These are phyloP conservation scores for Elephantulus edwardii DNA, from an alignment of 2,113 vertebrate species.

Conservation along the genomic window DNA sequence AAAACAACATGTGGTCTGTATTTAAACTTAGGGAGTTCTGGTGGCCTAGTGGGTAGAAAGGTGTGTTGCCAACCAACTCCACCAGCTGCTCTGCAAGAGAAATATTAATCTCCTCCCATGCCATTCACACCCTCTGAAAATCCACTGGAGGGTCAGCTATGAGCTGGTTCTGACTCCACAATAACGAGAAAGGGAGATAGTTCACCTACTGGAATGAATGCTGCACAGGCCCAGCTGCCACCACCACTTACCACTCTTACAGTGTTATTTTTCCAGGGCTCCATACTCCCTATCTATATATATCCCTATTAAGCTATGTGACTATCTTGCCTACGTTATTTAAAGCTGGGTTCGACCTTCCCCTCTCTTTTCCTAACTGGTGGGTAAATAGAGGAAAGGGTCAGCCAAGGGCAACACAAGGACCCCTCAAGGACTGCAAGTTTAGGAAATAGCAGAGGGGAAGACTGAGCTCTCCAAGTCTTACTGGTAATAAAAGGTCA, in stretches of 20 bases:
- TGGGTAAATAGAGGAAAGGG: neutral
- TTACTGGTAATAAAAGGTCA: neutral
- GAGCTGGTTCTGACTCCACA: too few species aligned
- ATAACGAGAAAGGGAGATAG: too few species aligned
- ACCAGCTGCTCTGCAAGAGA: too few species aligned
- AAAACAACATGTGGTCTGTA: too few species aligned
- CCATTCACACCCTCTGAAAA: too few species aligned
- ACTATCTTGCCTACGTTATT: neutral
- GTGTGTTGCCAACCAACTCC: too few species aligned
- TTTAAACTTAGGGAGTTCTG: neutral
- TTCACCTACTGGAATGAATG: neutral
- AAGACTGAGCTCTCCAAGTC: neutral
- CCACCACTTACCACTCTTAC: neutral
- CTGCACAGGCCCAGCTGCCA: rapidly evolving
- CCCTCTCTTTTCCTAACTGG: neutral
- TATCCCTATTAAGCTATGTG: too few species aligned
- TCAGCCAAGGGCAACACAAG: neutral
- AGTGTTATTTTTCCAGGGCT: neutral
- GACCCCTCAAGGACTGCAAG: neutral
- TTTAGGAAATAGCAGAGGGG: too few species aligned
- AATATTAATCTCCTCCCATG: too few species aligned
- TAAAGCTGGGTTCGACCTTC: neutral
- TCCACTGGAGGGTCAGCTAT: too few species aligned
- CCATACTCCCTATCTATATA: neutral
- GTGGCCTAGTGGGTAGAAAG: too few species aligned